A percentile compares a stretch with the other conserved stretches of the same genome.
phyloP scores from a whole-genome alignment of 1,140 invertebrate genomes.

The Lordiphosa stackelbergi region DNA sequence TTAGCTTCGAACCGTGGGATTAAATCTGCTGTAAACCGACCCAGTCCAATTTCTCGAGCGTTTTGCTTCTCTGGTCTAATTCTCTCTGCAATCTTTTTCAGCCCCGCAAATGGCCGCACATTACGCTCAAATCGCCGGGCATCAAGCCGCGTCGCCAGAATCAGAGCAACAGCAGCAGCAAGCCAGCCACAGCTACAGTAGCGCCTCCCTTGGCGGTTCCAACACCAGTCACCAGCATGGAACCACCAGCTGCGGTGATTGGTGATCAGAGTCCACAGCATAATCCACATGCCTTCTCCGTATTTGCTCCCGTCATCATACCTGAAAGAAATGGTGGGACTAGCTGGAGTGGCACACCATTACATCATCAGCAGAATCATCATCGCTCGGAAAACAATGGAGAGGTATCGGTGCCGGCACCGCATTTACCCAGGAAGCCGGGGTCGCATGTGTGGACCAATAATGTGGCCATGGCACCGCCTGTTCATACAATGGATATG shows the following conservation, averaged over 20 bases:
- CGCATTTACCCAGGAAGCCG: constrained; percentile 60
- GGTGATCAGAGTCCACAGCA: constrained; percentile 69
- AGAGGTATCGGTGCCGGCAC: constrained; percentile 49
- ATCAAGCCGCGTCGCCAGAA: constrained; percentile 85
- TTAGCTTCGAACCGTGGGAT: no score
- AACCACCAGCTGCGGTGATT: constrained; percentile 3
- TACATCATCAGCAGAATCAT: constrained; percentile 27
- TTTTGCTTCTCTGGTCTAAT: background rate
- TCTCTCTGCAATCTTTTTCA: constrained; percentile 73
- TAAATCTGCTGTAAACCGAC: no score
- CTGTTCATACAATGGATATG: constrained; percentile 23
- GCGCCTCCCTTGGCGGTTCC: constrained; percentile 22
- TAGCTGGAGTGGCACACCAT: constrained; percentile 51
- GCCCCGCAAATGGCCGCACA: constrained; percentile 91
- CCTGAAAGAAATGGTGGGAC: constrained; percentile 61
- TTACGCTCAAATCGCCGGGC: constrained; percentile 92
- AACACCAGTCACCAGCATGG: constrained; percentile 17
- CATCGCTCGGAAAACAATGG: constrained; percentile 34
- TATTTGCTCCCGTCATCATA: constrained; percentile 71
- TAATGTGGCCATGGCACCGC: constrained; percentile 19
- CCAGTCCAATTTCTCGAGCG: no score
- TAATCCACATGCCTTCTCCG: constrained; percentile 65
- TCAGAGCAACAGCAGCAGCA: constrained; percentile 61
- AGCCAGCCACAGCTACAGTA: constrained; percentile 35
- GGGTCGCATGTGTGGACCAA: constrained; percentile 62